Base-by-base conservation (phyloP, 2,888 invertebrate species). In the Cyclophora punctaria region DNA sequence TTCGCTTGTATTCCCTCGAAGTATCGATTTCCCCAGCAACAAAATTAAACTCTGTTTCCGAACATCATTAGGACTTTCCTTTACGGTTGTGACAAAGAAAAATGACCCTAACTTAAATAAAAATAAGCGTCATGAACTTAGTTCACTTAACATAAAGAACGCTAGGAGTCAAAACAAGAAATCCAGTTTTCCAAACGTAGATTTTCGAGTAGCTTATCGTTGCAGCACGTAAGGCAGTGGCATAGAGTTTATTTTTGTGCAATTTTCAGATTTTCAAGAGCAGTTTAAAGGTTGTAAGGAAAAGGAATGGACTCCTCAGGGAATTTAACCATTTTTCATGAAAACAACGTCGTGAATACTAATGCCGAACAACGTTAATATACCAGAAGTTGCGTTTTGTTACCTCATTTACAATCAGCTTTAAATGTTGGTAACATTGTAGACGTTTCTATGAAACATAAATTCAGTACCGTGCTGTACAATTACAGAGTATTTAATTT, bases 281-380 rank as follows among this genome's bases (percentile, higher is more conserved):
- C 45, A 47, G 54, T 51, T 53, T 41, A 57, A 64, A 63, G 54
- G 62, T 67, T 58, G 65, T 66, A 66, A 58, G 58, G 55, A 53
- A 57, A 67, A 68, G 63, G 57, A 72, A 69, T 70, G 64, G 58
- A 64, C 67, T 71, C 77, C 69, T 59, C 52, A 43, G 79, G 73
- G 77, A 73, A 64, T 74, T 63, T 55, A 52, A 59, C 68, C 64
- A 80, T 81, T 79, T 82, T 79, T 82, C 80, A 77, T 58, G 68
- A 65, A 73, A 77, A 77, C 74, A 66, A 61, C 69, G 71, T 60
- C 52, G 59, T 73, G 80, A 80, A 81, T 81, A 71, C 69, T 66
- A 75, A 71, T 70, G 64, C 56, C 49, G 63, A 69, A 64, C 62
- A 56, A 58, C 52, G 56, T 62, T 73, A 65, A 70, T 71, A 67